Conservation (phyloP, 2,113 vertebrate species). For the Sitta europaea region DNA sequence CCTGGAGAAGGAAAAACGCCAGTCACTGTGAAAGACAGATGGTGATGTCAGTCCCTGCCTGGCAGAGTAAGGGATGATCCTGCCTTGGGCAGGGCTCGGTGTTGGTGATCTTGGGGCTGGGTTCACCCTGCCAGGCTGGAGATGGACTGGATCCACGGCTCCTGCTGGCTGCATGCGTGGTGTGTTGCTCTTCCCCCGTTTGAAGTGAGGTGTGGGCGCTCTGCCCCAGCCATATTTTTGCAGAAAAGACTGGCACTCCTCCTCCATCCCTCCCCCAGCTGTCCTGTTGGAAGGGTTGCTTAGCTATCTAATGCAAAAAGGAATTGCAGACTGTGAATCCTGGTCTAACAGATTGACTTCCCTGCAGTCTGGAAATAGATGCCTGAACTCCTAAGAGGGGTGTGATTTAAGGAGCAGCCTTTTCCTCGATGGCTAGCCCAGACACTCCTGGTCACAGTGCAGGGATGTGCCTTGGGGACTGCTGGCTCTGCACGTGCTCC, state of each 20-base stretch:
- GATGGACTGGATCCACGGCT: neutral
- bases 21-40: neutral
- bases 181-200: neutral
- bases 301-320: neutral
- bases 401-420: neutral
- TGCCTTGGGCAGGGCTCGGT: neutral
- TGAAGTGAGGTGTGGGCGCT: neutral
- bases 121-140: neutral
- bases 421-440: neutral
- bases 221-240: neutral
- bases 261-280: conserved; percentile 32
- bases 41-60: neutral
- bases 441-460: neutral
- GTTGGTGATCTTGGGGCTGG: fast-evolving
- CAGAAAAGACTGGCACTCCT: conserved; percentile 35
- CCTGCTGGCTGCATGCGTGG: neutral
- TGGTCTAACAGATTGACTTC: conserved; percentile 34
- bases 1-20: neutral
- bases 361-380: neutral
- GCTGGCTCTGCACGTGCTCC: fast-evolving
- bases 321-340: conserved; percentile 25
- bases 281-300: conserved; percentile 31
- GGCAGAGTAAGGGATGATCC: neutral
- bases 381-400: neutral
- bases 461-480: neutral